A percentile compares a stretch with the other conserved stretches of the same genome.
These are phyloP conservation scores for Boloria selene DNA, from an alignment of 2,888 invertebrate genomes.

Conservation along the genomic window DNA sequence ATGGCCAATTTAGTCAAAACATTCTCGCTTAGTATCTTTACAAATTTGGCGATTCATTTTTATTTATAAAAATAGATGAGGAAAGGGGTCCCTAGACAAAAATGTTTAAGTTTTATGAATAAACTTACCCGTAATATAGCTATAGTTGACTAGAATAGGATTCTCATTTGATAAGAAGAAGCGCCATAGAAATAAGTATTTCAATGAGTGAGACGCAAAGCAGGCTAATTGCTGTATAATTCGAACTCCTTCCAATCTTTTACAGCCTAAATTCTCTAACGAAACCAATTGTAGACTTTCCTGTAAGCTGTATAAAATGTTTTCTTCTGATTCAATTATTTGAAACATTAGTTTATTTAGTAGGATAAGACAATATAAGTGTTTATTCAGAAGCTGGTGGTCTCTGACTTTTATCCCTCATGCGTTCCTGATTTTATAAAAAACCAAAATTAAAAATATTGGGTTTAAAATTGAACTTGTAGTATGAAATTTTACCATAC, in stretches of 20 bases:
- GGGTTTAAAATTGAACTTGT: too few relatives aligned
- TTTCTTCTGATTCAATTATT: background rate
- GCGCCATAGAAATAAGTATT: slow-evolving; percentile 73
- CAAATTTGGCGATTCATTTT: too few relatives aligned
- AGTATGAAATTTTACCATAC: background rate
- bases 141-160: slow-evolving; percentile 68
- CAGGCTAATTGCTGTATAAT: slow-evolving; percentile 67
- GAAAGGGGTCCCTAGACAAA: background rate
- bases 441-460: too few relatives aligned
- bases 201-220: slow-evolving; percentile 63
- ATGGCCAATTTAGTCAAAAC: too few relatives aligned
- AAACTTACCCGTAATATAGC: slow-evolving; percentile 63
- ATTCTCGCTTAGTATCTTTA: too few relatives aligned
- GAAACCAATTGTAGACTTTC: slow-evolving; percentile 66
- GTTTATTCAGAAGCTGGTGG: too few relatives aligned
- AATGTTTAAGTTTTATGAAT: background rate
- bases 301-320: slow-evolving; percentile 55
- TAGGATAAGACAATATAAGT: too few relatives aligned
- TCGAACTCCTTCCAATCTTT: slow-evolving; percentile 64
- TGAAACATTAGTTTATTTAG: too few relatives aligned
- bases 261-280: slow-evolving; percentile 67
- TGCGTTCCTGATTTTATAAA: too few relatives aligned
- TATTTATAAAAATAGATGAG: background rate
- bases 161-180: slow-evolving; percentile 71
- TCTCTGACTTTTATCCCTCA: too few relatives aligned